Percentiles rank a stretch among this genome's conserved stretches.
phyloP scores from a whole-genome alignment of 2,888 invertebrate species.

The Dryobota labecula region DNA sequence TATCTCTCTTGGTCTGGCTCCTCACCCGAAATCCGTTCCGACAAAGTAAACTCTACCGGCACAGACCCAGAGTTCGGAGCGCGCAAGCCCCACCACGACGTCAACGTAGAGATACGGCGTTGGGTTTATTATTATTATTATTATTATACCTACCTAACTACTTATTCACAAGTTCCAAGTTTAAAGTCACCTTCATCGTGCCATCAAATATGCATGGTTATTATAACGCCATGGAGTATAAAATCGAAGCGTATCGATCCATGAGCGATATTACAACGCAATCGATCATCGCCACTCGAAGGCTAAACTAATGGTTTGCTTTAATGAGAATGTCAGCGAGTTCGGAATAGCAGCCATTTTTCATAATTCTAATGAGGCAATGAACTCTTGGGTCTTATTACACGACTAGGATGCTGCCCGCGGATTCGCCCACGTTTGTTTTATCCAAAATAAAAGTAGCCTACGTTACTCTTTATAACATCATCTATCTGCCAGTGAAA shows the following conservation, averaged over 20 bases:
- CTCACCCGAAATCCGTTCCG: no score
- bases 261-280: conserved; percentile 33
- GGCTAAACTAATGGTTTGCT: conserved; percentile 51
- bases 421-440: no score
- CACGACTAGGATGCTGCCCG: no score
- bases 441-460: no score
- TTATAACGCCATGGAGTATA: conserved; percentile 6
- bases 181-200: not conserved
- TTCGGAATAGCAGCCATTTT: conserved; percentile 42
- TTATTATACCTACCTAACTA: not conserved
- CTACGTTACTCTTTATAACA: no score
- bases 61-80: no score
- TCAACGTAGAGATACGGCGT: no score
- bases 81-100: no score
- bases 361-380: conserved; percentile 38
- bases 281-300: conserved; percentile 58
- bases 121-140: no score
- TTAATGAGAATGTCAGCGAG: conserved; percentile 56
- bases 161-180: not conserved
- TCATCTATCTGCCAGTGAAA: no score
- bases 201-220: conserved; percentile 14
- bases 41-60: no score
- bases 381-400: conserved; percentile 28
- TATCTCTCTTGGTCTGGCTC: no score
- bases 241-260: conserved; percentile 45